Conservation (phyloP, 2,113 vertebrate species). For the Xiphorhynchus elegans region DNA sequence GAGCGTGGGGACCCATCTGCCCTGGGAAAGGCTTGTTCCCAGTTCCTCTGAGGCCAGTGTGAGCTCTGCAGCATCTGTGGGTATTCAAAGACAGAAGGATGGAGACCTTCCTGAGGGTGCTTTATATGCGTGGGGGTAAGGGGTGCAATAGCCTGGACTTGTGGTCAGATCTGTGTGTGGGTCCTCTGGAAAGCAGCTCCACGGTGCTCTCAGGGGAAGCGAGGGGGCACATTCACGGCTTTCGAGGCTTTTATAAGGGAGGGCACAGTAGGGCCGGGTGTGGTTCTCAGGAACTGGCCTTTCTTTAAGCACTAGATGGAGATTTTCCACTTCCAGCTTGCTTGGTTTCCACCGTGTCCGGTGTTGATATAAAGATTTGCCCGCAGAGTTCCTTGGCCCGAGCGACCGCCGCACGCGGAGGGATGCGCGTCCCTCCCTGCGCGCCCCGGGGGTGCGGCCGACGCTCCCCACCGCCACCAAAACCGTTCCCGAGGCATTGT, state of each 20-base stretch:
- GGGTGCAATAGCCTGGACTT: neutral
- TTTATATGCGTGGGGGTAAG: rapidly evolving
- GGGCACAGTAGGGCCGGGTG: too few relatives aligned
- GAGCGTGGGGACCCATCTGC: rapidly evolving
- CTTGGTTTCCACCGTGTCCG: neutral
- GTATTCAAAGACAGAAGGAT: neutral
- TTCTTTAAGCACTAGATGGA: neutral
- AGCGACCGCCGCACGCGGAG: neutral
- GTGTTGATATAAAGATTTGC: neutral
- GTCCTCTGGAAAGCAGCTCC: neutral
- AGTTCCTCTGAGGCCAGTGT: neutral
- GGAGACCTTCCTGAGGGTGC: neutral
- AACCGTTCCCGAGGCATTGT: neutral
- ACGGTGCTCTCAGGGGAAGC: neutral
- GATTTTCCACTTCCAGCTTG: neutral
- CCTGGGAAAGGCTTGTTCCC: neutral
- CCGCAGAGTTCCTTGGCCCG: rapidly evolving
- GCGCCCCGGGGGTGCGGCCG: too few relatives aligned
- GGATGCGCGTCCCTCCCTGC: rapidly evolving
- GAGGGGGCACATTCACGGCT: neutral
- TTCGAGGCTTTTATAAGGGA: neutral
- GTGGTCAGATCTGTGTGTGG: rapidly evolving
- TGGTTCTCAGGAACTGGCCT: too few relatives aligned
- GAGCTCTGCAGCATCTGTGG: neutral
- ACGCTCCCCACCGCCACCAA: neutral